Base-by-base conservation (phyloP, 2,797 vertebrate genomes). In the Sciurus vulgaris region DNA sequence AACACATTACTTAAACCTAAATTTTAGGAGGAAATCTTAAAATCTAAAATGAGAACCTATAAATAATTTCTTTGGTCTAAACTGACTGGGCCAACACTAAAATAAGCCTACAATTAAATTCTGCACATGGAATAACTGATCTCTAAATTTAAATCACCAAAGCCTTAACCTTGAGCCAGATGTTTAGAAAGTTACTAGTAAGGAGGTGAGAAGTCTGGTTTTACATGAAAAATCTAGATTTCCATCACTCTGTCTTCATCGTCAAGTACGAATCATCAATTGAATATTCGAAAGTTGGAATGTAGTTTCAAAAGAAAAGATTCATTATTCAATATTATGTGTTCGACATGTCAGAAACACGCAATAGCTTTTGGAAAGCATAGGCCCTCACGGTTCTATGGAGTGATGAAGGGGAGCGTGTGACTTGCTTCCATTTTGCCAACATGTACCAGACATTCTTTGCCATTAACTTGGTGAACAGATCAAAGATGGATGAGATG, bases 11-110 rank as follows among this genome's bases (percentile, higher is more conserved):
- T 83, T 90, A 83, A 59, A 86, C 72, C 38, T 67, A 30, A 86
- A 95, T 87, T 86, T 94, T 89, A 73, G 85, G 51, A 96, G 90
- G 41, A 77, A 90, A 69, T 38, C 22, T 86, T 90, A 49, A 88
- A 86, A 59, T 97, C 61, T 94, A 70, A 90, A 96, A 67, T 30
- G 30, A 83, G 35, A 96, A 72, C 18, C 2, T 76, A 24, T 90
- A 85, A 94, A 35, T 73, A 82, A 38, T 90, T 72, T n/a, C 49
- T 73, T 83, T 93, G 56, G 69, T 61, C 30, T 63, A 74, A 85
- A 61, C 41, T 70, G 44, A 33, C 59, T 92, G 49, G 28, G 13
- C 38, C 85, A 69, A 77, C 12, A 92, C 26, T 56, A 89, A 81
- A 94, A 70, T 65, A 95, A 77, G 54, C 3, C 7, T 47, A 10